phyloP scores from a whole-genome alignment of 2,888 invertebrate species.

The Athalia circularis region DNA sequence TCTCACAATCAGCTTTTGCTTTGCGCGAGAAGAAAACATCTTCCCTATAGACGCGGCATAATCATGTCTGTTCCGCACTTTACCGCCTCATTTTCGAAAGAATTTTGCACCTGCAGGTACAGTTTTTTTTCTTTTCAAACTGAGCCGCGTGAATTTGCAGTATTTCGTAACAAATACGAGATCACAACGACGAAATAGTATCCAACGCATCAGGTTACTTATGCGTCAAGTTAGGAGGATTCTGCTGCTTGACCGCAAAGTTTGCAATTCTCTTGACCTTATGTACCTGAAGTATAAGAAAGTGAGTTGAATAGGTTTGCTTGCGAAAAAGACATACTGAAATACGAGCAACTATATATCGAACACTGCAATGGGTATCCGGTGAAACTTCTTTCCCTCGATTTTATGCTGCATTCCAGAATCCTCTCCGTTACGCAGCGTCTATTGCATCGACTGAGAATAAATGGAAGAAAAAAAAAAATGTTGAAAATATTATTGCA shows the following conservation, averaged over 20 bases:
- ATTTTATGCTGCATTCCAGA: neutral
- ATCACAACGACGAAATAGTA: slow-evolving; percentile 14
- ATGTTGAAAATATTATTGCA: slow-evolving; percentile 11
- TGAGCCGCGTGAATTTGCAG: slow-evolving; percentile 23
- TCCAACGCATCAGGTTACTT: slow-evolving; percentile 13
- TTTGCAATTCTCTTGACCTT: slow-evolving; percentile 32
- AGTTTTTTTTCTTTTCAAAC: neutral
- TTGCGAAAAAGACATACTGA: slow-evolving; percentile 19
- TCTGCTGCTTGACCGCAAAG: slow-evolving; percentile 30
- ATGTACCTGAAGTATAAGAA: neutral
- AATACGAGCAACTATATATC: slow-evolving; percentile 22
- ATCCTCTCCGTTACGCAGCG: slow-evolving; percentile 14
- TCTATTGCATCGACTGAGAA: slow-evolving; percentile 18
- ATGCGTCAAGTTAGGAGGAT: slow-evolving; percentile 3
- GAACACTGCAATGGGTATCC: slow-evolving; percentile 23
- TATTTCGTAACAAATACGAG: slow-evolving; percentile 25
- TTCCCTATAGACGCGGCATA: neutral
- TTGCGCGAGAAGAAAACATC: slow-evolving; percentile 11
- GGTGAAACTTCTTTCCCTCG: slow-evolving; percentile 1
- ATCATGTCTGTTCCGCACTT: slow-evolving; percentile 20
- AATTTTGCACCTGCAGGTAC: neutral
- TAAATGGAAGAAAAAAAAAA: neutral
- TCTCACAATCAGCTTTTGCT: neutral
- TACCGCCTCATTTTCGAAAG: slow-evolving; percentile 9
- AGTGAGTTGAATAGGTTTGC: slow-evolving; percentile 7